These are phyloP conservation scores for Holothuria scabra DNA, from an alignment of 53 echinoderm and acorn worm genomes.

Conservation along the genomic window DNA sequence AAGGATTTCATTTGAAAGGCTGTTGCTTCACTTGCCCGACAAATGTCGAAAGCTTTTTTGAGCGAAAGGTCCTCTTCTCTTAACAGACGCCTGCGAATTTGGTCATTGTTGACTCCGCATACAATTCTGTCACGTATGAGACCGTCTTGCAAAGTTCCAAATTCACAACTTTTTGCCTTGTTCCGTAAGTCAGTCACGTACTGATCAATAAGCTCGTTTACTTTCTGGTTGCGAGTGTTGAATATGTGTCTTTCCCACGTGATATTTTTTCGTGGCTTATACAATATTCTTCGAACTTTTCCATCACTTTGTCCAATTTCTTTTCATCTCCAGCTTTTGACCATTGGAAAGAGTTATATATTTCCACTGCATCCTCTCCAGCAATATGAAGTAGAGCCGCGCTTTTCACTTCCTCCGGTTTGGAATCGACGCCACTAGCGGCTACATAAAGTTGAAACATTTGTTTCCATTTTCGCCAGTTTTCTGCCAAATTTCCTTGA, in stretches of 20 bases:
- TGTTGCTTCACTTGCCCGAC: no score
- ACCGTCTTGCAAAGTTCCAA: no score
- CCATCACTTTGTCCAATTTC: neutral
- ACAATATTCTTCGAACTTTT: neutral
- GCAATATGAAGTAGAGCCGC: slow-evolving; percentile 40
- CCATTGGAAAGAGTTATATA: slow-evolving; percentile 48
- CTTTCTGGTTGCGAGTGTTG: neutral
- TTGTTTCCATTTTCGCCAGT: no score
- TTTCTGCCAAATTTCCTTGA: no score
- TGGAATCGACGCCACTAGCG: no score
- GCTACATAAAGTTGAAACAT: no score
- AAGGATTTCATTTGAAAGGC: no score
- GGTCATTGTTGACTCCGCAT: slow-evolving; percentile 14
- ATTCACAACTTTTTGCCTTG: neutral
- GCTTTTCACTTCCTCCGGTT: slow-evolving; percentile 15
- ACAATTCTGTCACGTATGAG: no score
- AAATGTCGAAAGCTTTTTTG: neutral
- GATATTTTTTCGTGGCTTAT: neutral
- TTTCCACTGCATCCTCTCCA: slow-evolving; percentile 59
- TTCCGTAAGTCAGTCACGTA: neutral
- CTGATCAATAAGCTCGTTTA: neutral
- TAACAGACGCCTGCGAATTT: neutral
- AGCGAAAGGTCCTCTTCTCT: neutral
- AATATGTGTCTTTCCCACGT: slow-evolving; percentile 2
- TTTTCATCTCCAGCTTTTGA: neutral